Evolutionary conservation across 2,797 vertebrate species (phyloP), one percentile per base, ranked within the genome.

Genomic region (Nannoperca obscura): DNA sequence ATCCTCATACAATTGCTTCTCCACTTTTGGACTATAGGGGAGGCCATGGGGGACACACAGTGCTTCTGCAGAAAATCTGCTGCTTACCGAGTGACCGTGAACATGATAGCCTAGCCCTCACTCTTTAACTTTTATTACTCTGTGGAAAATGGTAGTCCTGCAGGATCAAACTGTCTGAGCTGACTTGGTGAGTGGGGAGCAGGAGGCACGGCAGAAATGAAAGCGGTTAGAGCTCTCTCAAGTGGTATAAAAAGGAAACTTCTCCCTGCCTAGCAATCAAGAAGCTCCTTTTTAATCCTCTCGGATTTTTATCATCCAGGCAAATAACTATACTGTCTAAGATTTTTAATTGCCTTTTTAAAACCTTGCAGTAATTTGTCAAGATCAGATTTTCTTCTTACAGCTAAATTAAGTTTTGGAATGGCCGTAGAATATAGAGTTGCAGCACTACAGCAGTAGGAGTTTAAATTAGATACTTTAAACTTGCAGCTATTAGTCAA

Each of bases 221-320:
- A 91, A 91, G 75, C 73, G 80, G 86, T 86, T 84, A 91, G 84
- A 92, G 90, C 92, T 87, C 94, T 88, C 91, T 91, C 91, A 89
- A 89, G 90, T 93, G 94, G 91, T 68, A 49, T 38, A 50, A 84
- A 61, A 55, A 49, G 67, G 42, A 82, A 90, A 93, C 55, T 81
- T 81, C 80, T 62, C 62, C 47, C 57, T 64, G 32, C 38, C 13
- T 78, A 19, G 47, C 71, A 70, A 76, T 80, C 50, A 34, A n/a
- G 49, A 60, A 67, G n/a, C 24, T 55, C 60, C 46, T 17, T 59
- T 60, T 76, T 72, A 60, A 85, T 89, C 79, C 64, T 71, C 42
- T 54, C 66, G 53, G 72, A 83, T 82, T 81, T 82, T 76, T 86
- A 81, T 89, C 67, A 88, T 76, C 71, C 46, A 50, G 63, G 61